Evolutionary conservation across 2,888 invertebrate species (phyloP).

Genomic region (Erebia aethiops): DNA sequence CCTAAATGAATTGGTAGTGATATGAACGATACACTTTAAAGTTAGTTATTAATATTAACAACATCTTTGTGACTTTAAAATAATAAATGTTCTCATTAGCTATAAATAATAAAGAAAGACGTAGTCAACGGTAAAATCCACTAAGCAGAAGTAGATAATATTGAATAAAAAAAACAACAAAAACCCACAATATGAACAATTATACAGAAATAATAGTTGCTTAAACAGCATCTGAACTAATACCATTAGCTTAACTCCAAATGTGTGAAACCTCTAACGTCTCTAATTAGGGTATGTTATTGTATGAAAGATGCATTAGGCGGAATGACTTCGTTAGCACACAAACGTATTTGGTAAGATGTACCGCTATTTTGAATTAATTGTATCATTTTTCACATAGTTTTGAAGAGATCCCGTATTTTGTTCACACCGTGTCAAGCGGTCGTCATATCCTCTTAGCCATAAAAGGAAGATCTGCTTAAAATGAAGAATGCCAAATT

Average conservation of each 20-base stretch:
- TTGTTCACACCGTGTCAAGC: background rate
- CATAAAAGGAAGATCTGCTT: too few relatives aligned
- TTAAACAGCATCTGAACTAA: conserved; percentile 25
- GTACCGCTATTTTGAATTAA: conserved; percentile 16
- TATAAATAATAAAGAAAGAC: too few relatives aligned
- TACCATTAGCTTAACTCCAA: conserved; percentile 45
- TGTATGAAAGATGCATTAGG: conserved; percentile 28
- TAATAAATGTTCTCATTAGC: too few relatives aligned
- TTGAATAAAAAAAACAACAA: background rate
- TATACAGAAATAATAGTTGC: conserved; percentile 11
- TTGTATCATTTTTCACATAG: conserved; percentile 7
- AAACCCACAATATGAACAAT: background rate
- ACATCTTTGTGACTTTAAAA: too few relatives aligned
- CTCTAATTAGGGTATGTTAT: conserved; percentile 53
- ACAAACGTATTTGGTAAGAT: conserved; percentile 3
- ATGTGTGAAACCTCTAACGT: conserved; percentile 66
- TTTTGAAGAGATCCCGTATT: conserved; percentile 2
- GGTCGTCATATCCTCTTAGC: background rate
- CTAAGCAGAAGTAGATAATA: background rate
- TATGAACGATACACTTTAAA: background rate
- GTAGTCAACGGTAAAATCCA: too few relatives aligned
- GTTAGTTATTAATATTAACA: too few relatives aligned
- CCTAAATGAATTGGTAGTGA: background rate
- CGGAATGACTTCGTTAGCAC: conserved; percentile 14
- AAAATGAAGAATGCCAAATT: background rate